These are phyloP conservation scores for Salarias fasciatus DNA, from an alignment of 2,797 vertebrate genomes.

Conservation along the genomic window DNA sequence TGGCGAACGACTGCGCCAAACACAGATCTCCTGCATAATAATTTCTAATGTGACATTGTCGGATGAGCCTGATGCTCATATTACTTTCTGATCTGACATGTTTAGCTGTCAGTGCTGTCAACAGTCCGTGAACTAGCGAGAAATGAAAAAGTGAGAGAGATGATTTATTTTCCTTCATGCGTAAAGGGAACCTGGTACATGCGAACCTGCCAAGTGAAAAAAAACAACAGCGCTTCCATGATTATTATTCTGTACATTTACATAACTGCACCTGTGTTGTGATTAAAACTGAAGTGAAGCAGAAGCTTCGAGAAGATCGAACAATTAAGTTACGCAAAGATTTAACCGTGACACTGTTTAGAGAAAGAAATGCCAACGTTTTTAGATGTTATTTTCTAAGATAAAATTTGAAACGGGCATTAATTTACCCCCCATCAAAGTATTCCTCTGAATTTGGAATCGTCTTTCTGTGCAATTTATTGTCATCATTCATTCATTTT, in stretches of 20 bases:
- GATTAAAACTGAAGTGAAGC: slow-evolving; percentile 32
- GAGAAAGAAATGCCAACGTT: no score
- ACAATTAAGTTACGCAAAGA: slow-evolving; percentile 17
- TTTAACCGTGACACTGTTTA: neutral
- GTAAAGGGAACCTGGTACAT: slow-evolving; percentile 20
- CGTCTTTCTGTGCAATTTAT: no score
- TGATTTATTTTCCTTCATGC: slow-evolving; percentile 26
- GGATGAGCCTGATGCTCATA: neutral
- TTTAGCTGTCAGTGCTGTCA: slow-evolving; percentile 6
- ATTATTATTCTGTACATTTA: slow-evolving; percentile 43
- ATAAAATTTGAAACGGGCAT: no score
- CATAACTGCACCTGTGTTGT: slow-evolving; percentile 40
- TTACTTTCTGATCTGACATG: neutral
- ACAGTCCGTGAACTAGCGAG: slow-evolving; percentile 18
- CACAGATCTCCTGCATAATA: no score
- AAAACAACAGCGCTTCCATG: slow-evolving; percentile 20
- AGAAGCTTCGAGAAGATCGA: slow-evolving; percentile 31
- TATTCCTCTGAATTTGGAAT: no score
- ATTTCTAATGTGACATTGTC: no score
- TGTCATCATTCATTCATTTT: no score
- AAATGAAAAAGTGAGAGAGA: slow-evolving; percentile 13
- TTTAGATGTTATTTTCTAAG: no score
- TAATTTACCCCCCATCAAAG: no score
- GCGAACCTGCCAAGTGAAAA: slow-evolving; percentile 30
- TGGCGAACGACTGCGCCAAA: no score